A percentile compares a stretch with the other conserved stretches of the same genome.
phyloP scores from a whole-genome alignment of 2,888 invertebrate species.

The Bombylius major region DNA sequence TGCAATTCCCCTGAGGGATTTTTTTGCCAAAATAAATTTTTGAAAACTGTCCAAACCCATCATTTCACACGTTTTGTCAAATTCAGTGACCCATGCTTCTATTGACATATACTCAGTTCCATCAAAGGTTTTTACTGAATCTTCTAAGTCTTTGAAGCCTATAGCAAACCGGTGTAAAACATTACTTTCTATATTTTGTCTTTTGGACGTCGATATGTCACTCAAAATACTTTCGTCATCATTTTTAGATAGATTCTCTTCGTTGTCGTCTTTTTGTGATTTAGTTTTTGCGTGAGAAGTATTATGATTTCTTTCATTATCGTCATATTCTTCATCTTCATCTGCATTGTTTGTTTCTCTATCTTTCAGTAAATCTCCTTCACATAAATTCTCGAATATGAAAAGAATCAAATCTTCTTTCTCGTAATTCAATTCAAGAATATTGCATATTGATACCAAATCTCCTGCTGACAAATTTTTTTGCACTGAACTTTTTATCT shows the following conservation, averaged over 20 bases:
- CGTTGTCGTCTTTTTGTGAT: too few species aligned
- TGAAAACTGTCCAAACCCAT: background rate
- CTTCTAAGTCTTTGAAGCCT: background rate
- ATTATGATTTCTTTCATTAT: too few species aligned
- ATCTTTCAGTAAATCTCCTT: too few species aligned
- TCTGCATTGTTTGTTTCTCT: too few species aligned
- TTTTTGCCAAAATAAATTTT: background rate
- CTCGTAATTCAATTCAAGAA: background rate
- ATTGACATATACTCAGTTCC: background rate
- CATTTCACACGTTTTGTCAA: background rate
- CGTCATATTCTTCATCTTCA: too few species aligned
- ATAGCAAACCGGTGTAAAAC: background rate
- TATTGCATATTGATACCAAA: background rate
- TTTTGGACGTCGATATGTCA: too few species aligned
- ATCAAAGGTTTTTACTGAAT: background rate
- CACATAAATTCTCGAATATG: too few species aligned
- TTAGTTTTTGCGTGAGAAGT: too few species aligned
- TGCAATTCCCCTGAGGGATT: background rate
- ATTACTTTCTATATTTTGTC: too few species aligned
- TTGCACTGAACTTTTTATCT: slow-evolving; percentile 5
- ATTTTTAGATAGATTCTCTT: too few species aligned
- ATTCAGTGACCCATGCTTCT: background rate
- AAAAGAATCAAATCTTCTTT: too few species aligned
- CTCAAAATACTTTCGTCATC: too few species aligned
- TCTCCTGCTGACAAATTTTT: background rate